Evolutionary conservation across 1,140 invertebrate species (phyloP).

Genomic region (Eurosta solidaginis): DNA sequence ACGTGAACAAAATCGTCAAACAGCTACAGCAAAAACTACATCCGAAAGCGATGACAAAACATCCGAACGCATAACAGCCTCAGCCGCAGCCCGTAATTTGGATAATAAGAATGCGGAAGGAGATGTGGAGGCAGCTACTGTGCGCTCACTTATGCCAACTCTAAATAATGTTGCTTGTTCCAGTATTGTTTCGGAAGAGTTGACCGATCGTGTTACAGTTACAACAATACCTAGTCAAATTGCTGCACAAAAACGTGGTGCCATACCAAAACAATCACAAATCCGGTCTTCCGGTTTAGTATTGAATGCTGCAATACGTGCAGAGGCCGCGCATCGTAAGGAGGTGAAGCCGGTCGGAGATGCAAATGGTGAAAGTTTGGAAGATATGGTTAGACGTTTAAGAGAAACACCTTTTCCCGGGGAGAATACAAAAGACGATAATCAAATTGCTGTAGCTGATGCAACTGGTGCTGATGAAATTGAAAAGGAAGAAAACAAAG

Average conservation of each 20-base stretch:
- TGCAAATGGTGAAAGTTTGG: conserved; percentile 40
- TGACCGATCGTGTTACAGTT: conserved; percentile 41
- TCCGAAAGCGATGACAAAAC: not conserved
- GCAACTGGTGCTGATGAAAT: not conserved
- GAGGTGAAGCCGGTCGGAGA: not conserved
- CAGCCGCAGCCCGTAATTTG: not conserved
- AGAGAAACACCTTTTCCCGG: conserved; percentile 43
- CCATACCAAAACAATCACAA: conserved; percentile 36
- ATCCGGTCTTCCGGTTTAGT: not conserved
- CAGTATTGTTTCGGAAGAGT: conserved; percentile 40
- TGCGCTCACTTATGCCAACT: conserved; percentile 35
- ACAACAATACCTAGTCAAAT: conserved; percentile 48
- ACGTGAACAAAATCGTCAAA: conserved; percentile 43
- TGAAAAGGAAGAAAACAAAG: not conserved
- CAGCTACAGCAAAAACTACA: not conserved
- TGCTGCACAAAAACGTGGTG: conserved; percentile 38
- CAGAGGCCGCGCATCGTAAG: conserved; percentile 7
- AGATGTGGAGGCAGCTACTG: conserved; percentile 13
- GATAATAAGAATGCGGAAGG: not conserved
- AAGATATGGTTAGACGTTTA: conserved; percentile 51
- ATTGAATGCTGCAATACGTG: not conserved
- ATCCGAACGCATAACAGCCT: not conserved
- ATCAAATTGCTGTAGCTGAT: not conserved
- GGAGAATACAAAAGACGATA: not conserved
- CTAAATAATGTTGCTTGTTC: conserved; percentile 40